Conservation (phyloP, 2,113 vertebrate species). For the Acrocephalus kingi region DNA sequence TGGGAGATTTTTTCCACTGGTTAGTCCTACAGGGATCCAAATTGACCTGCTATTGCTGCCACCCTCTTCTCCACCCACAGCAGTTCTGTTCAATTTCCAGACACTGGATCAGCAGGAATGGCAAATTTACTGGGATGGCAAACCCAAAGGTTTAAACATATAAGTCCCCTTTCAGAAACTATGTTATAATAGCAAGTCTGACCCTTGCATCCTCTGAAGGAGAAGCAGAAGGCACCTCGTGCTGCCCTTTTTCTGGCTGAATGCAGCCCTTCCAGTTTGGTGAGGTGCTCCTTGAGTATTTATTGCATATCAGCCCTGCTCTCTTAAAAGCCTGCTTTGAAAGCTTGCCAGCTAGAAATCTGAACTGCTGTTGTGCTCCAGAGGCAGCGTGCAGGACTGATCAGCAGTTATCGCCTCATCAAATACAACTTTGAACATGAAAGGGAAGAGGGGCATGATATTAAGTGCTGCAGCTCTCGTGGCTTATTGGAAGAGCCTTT, state of each 20-base stretch:
- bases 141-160: not conserved
- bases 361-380: not conserved
- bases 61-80: not conserved
- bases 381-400: accelerated
- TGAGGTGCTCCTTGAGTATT: not conserved
- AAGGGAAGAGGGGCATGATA: not conserved
- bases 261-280: not conserved
- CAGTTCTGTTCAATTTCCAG: not conserved
- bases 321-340: not conserved
- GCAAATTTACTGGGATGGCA: not conserved
- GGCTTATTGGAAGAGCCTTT: not conserved
- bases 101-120: not conserved
- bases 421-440: not conserved
- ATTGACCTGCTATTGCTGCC: not conserved
- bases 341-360: not conserved
- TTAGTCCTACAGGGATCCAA: not conserved
- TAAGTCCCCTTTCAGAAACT: not conserved
- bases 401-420: not conserved
- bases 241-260: not conserved
- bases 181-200: not conserved
- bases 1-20: not conserved
- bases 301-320: not conserved
- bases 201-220: not conserved
- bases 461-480: not conserved
- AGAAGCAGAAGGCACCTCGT: not conserved